Conservation (phyloP, 2,113 vertebrate species). For the Clarias magur region DNA sequence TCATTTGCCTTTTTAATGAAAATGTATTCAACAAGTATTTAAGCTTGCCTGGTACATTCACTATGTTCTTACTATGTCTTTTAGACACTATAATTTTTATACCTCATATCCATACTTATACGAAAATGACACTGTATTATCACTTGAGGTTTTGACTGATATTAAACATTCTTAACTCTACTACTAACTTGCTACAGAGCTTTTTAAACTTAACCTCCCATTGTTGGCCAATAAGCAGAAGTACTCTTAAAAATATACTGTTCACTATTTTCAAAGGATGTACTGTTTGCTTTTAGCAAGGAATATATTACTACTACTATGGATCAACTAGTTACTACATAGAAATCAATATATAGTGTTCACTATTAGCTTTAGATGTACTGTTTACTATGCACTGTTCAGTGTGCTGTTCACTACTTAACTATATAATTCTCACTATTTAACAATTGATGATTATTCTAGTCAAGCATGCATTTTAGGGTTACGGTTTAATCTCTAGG, state of each 20-base stretch:
- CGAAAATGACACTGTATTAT: not conserved
- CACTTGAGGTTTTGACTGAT: conserved; percentile 8
- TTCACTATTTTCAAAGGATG: not conserved
- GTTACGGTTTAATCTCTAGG: not conserved
- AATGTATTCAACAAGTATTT: conserved; percentile 20
- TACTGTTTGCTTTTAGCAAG: not conserved
- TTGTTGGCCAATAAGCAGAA: not conserved
- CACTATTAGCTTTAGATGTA: not conserved
- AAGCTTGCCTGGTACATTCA: not conserved
- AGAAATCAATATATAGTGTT: not conserved
- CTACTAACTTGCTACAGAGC: not conserved
- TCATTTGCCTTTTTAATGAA: conserved; percentile 22
- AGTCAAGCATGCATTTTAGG: not conserved
- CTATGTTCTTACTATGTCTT: not conserved
- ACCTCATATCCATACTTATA: conserved; percentile 11
- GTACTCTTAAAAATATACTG: not conserved
- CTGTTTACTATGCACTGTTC: not conserved
- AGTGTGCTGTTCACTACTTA: no score
- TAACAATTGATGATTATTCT: not conserved
- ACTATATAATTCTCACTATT: not conserved
- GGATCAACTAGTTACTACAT: not conserved
- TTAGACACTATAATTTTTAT: conserved; percentile 5
- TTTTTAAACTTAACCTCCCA: not conserved
- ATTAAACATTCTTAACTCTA: conserved; percentile 11
- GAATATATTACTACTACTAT: not conserved